These are phyloP conservation scores for Drosophila paucipuncta DNA, from an alignment of 2,888 invertebrate genomes.

Conservation along the genomic window DNA sequence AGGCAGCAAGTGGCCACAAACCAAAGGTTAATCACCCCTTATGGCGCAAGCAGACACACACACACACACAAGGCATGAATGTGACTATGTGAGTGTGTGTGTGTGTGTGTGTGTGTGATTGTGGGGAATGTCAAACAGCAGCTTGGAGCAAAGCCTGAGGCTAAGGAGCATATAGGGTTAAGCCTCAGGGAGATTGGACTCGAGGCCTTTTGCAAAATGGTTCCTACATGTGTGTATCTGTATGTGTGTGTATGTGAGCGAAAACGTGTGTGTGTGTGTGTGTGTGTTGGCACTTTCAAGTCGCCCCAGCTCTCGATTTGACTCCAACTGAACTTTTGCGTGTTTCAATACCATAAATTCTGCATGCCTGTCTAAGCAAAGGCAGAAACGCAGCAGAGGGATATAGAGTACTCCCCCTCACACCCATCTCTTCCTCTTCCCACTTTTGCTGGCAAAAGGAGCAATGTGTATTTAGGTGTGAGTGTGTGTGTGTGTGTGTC, in stretches of 20 bases:
- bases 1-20: constrained; percentile 57
- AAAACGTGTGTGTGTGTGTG: constrained; percentile 14
- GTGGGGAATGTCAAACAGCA: constrained; percentile 33
- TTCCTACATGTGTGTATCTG: constrained; percentile 37
- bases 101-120: constrained; percentile 31
- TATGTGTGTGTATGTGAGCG: constrained; percentile 4
- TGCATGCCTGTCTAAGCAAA: constrained; percentile 69
- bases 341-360: constrained; percentile 80
- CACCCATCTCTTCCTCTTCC: not conserved
- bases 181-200: constrained; percentile 46
- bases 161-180: constrained; percentile 34
- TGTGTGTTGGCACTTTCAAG: constrained; percentile 61
- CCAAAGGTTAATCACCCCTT: constrained; percentile 80
- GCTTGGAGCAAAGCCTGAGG: constrained; percentile 21
- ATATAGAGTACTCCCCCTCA: not conserved
- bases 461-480: not conserved
- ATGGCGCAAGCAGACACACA: constrained; percentile 36
- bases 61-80: not conserved
- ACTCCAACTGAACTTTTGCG: constrained; percentile 79
- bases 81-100: constrained; percentile 14
- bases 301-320: constrained; percentile 76
- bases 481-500: not conserved
- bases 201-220: constrained; percentile 74
- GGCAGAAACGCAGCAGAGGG: constrained; percentile 6
- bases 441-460: constrained; percentile 1